These are phyloP conservation scores for Drosophila sproati DNA, from an alignment of 1,140 invertebrate genomes.

Conservation along the genomic window DNA sequence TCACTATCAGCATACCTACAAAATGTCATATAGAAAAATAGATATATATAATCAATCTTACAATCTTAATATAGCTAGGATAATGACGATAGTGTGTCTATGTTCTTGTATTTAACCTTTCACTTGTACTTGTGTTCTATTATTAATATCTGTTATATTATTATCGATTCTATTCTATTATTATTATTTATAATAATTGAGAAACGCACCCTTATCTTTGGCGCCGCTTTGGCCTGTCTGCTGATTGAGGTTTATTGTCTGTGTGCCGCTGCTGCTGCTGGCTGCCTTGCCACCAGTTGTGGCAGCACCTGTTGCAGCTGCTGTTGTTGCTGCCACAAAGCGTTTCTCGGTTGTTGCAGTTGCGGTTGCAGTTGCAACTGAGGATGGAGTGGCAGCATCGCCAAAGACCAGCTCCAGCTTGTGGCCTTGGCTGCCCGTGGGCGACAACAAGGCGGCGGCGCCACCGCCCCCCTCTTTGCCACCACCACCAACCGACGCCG, in stretches of 20 bases:
- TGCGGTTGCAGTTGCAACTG: conserved; percentile 52
- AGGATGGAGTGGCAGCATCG: conserved; percentile 29
- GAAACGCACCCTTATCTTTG: conserved; percentile 65
- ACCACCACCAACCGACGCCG: too few species aligned
- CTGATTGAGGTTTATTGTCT: conserved; percentile 25
- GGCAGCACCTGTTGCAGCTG: conserved; percentile 5
- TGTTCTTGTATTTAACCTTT: too few species aligned
- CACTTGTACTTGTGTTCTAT: too few species aligned
- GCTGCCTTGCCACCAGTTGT: conserved; percentile 36
- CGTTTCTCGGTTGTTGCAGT: conserved; percentile 57
- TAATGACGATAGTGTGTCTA: too few species aligned
- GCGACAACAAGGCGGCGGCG: conserved; percentile 22
- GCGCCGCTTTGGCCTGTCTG: conserved; percentile 17
- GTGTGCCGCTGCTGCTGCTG: conserved; percentile 25
- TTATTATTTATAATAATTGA: too few species aligned
- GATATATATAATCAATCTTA: too few species aligned
- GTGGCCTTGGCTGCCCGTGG: conserved; percentile 62
- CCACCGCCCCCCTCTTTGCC: too few species aligned
- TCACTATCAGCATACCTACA: too few species aligned
- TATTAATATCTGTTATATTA: too few species aligned
- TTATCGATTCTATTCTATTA: too few species aligned
- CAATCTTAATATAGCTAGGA: too few species aligned
- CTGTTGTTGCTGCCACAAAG: conserved; percentile 29
- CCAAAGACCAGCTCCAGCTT: conserved; percentile 65
- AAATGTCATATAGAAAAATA: too few species aligned